phyloP scores from a whole-genome alignment of 30 jellyfish, hydroid and myxozoan species.

The Aurelia coerulea region DNA sequence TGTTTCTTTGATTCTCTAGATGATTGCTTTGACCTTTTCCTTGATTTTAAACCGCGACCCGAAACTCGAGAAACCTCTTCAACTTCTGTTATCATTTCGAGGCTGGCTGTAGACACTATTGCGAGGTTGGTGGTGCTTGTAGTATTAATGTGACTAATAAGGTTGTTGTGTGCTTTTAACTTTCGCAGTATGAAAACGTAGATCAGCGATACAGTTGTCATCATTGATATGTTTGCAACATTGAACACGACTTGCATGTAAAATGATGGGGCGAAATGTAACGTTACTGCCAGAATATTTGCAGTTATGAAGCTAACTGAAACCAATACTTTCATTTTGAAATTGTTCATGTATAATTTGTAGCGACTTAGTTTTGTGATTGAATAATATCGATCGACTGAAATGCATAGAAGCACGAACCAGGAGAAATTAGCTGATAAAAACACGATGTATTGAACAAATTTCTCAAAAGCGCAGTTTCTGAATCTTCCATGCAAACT shows the following conservation, averaged over 20 bases:
- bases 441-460: conserved; percentile 29
- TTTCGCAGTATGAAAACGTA: conserved; percentile 36
- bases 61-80: neutral
- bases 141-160: neutral
- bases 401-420: conserved; percentile 48
- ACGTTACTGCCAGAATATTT: conserved; percentile 16
- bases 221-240: conserved; percentile 5
- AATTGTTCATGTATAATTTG: conserved; percentile 20
- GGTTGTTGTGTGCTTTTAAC: conserved; percentile 3
- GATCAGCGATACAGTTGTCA: conserved; percentile 19
- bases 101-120: no score
- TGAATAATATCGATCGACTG: conserved; percentile 44
- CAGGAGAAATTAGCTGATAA: conserved; percentile 37
- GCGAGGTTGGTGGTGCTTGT: no score
- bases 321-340: conserved; percentile 17
- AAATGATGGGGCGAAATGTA: conserved; percentile 30
- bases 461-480: conserved; percentile 39
- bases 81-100: no score
- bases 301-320: conserved; percentile 16
- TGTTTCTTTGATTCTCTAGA: conserved; percentile 14
- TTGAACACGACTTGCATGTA: conserved; percentile 27
- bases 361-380: conserved; percentile 46
- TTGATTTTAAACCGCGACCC: no score
- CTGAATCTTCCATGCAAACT: neutral
- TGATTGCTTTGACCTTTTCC: neutral